phyloP scores from a whole-genome alignment of 2,888 invertebrate genomes.

The Bembecia ichneumoniformis region DNA sequence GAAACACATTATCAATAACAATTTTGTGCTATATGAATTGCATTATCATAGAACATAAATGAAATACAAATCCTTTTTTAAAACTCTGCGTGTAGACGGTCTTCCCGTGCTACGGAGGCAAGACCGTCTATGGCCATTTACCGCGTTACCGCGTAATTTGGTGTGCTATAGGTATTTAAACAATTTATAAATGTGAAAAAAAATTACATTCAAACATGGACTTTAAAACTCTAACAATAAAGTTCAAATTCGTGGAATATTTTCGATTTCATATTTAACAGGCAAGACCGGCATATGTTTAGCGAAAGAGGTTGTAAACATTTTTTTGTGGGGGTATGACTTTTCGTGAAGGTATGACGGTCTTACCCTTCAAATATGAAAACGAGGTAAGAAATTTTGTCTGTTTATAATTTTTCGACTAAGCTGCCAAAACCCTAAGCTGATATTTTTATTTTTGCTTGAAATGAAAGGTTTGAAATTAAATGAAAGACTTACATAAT shows the following conservation, averaged over 20 bases:
- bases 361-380: no score
- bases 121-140: background rate
- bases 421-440: no score
- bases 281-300: background rate
- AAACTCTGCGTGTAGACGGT: background rate
- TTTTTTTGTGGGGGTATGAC: no score
- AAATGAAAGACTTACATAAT: no score
- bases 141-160: background rate
- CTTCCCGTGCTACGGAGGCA: background rate
- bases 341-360: no score
- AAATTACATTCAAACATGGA: background rate
- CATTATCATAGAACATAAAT: background rate
- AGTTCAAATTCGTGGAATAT: background rate
- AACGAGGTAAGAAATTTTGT: no score
- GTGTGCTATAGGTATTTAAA: background rate
- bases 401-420: no score
- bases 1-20: background rate
- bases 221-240: background rate
- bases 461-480: no score
- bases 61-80: background rate
- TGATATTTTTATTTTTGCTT: no score
- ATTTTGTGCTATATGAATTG: background rate
- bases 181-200: background rate
- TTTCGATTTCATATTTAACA: background rate
- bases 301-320: background rate